Conservation (phyloP, 1,140 invertebrate genomes). For the Ips typographus region DNA sequence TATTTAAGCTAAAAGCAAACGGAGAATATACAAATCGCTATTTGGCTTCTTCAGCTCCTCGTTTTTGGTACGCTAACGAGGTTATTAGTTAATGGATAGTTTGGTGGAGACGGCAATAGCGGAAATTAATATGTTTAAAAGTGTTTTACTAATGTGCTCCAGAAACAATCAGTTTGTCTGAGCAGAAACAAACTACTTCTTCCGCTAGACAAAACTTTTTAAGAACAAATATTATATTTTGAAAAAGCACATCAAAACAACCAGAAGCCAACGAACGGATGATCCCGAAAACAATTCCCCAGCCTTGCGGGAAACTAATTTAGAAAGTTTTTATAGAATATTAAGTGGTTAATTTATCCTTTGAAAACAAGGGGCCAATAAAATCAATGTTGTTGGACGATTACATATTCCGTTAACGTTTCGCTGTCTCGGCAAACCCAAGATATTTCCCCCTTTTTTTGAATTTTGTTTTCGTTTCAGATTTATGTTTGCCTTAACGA, state of each 20-base stretch:
- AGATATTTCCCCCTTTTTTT: not conserved
- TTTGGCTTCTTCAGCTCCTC: constrained; percentile 14
- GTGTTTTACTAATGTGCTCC: not conserved
- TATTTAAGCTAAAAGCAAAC: constrained; percentile 27
- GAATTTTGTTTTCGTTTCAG: constrained; percentile 19
- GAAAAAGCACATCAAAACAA: no score
- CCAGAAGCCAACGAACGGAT: not conserved
- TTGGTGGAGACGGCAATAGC: not conserved
- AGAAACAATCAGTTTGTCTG: not conserved
- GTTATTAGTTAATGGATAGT: constrained; percentile 14
- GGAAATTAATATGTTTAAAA: not conserved
- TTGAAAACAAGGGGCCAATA: constrained; percentile 32
- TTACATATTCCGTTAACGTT: constrained; percentile 22
- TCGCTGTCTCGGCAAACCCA: constrained; percentile 5
- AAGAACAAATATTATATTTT: no score
- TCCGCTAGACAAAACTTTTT: no score
- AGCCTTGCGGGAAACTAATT: constrained; percentile 16
- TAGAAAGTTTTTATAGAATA: constrained; percentile 35
- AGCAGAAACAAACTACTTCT: no score
- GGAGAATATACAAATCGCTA: constrained; percentile 20
- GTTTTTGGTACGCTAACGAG: constrained; percentile 9
- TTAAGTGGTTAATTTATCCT: constrained; percentile 35
- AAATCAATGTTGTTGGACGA: constrained; percentile 33
- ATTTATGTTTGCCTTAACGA: constrained; percentile 8
- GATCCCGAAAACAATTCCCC: not conserved